phyloP scores from a whole-genome alignment of 2,888 invertebrate species.

The Molorchus minor region DNA sequence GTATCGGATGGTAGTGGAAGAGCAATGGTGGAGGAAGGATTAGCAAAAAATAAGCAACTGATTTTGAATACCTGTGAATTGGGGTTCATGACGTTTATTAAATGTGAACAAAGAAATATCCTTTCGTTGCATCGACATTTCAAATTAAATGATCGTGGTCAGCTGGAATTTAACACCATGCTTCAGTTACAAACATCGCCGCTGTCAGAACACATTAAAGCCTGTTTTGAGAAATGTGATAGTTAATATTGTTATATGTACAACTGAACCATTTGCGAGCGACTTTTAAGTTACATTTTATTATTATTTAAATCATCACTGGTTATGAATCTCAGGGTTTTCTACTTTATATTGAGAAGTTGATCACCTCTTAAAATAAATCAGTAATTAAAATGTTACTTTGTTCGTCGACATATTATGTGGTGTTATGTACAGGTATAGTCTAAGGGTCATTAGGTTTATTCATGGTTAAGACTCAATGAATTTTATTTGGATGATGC shows the following conservation, averaged over 20 bases:
- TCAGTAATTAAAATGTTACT: not conserved
- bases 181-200: conserved; percentile 31
- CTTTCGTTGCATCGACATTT: conserved; percentile 31
- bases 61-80: conserved; percentile 64
- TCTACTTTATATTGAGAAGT: not conserved
- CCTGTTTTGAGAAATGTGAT: not conserved
- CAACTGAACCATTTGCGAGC: not conserved
- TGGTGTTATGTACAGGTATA: too few species aligned
- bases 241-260: not conserved
- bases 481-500: too few species aligned
- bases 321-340: not conserved
- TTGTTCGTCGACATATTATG: too few species aligned
- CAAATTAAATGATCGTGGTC: conserved; percentile 35
- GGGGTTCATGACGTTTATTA: conserved; percentile 65
- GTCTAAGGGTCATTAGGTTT: too few species aligned
- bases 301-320: too few species aligned
- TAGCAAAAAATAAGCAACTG: conserved; percentile 53
- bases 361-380: not conserved
- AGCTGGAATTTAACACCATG: conserved; percentile 33
- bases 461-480: too few species aligned
- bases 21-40: conserved; percentile 69
- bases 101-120: conserved; percentile 57
- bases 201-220: not conserved
- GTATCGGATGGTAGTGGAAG: conserved; percentile 72
- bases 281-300: not conserved